These are phyloP conservation scores for Ischnus inquisitorius DNA, from an alignment of 2,888 invertebrate genomes.

Conservation along the genomic window DNA sequence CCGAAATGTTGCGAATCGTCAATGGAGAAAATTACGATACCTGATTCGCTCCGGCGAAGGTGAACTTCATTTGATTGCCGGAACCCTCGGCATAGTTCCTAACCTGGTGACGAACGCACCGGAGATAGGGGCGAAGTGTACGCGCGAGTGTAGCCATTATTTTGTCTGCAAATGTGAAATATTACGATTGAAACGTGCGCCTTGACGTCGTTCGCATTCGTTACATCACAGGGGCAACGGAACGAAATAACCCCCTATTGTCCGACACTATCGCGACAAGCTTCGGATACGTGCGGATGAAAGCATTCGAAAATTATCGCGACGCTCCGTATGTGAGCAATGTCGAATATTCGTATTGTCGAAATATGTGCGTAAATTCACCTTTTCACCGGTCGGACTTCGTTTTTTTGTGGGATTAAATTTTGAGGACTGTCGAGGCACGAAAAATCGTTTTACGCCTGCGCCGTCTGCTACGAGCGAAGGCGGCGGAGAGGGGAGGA, in stretches of 20 bases:
- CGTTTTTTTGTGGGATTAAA: slow-evolving; percentile 59
- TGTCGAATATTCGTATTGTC: neutral
- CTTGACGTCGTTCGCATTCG: slow-evolving; percentile 42
- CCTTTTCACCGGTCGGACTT: slow-evolving; percentile 57
- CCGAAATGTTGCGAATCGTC: neutral
- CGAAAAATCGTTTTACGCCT: slow-evolving; percentile 58
- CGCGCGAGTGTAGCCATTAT: slow-evolving; percentile 81
- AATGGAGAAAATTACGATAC: slow-evolving; percentile 84
- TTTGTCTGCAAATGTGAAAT: slow-evolving; percentile 29
- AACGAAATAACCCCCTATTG: slow-evolving; percentile 48
- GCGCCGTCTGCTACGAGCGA: slow-evolving; percentile 68
- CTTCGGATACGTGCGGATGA: neutral
- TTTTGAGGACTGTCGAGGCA: slow-evolving; percentile 57
- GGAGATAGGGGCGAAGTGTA: slow-evolving; percentile 80
- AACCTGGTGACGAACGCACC: slow-evolving; percentile 79
- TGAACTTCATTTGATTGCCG: slow-evolving; percentile 92
- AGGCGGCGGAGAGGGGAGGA: neutral
- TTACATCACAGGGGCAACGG: slow-evolving; percentile 70
- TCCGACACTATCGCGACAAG: neutral
- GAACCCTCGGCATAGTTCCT: slow-evolving; percentile 90
- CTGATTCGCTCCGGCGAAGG: slow-evolving; percentile 96
- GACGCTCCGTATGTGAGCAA: neutral
- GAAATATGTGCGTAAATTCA: slow-evolving; percentile 25
- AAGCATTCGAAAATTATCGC: neutral
- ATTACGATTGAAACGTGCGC: slow-evolving; percentile 16